Conservation (phyloP, 2,797 vertebrate species). For the Hephaestus fuliginosus region DNA sequence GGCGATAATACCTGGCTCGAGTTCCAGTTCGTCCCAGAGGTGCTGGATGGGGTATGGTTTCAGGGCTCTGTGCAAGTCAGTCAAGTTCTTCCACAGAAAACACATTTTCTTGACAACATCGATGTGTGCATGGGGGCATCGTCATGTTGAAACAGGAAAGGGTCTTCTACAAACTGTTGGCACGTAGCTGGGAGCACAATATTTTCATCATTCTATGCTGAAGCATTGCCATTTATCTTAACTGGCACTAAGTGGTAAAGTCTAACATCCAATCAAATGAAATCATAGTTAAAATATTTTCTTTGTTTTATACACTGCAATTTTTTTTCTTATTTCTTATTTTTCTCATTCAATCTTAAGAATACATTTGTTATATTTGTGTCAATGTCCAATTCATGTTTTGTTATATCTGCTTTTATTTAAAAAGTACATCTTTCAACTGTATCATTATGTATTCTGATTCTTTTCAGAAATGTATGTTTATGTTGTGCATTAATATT, state of each 20-base stretch:
- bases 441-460: background rate
- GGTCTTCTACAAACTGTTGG: background rate
- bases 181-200: background rate
- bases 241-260: background rate
- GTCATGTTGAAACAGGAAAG: background rate
- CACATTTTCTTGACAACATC: background rate
- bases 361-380: background rate
- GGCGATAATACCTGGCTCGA: background rate
- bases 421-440: background rate
- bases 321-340: background rate
- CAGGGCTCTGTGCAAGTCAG: background rate
- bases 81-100: background rate
- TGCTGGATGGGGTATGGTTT: background rate
- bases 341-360: background rate
- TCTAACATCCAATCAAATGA: no score
- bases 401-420: background rate
- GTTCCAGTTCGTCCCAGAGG: background rate
- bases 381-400: background rate
- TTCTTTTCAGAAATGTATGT: background rate
- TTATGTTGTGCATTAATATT: background rate
- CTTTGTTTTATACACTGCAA: background rate
- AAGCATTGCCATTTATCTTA: background rate
- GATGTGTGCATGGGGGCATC: background rate
- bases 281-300: background rate
- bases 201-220: background rate